Evolutionary conservation across 2,888 invertebrate genomes (phyloP).

Genomic region (Cephus nigrinus): DNA sequence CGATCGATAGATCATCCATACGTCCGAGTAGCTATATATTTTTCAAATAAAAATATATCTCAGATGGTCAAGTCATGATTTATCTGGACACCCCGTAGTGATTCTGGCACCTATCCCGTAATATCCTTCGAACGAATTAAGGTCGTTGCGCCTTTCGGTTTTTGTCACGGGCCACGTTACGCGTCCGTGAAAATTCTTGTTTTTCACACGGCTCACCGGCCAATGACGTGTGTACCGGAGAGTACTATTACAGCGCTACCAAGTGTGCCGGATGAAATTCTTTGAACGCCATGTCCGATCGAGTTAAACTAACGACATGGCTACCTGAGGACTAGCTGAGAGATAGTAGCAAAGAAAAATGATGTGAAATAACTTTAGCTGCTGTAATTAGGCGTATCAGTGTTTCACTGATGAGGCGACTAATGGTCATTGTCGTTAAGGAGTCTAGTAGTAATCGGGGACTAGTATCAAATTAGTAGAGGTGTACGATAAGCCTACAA

Average conservation of each 20-base stretch:
- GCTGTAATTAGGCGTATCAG: slow-evolving; percentile 34
- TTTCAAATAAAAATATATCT: not conserved
- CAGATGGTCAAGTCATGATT: not conserved
- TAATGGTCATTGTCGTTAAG: slow-evolving; percentile 32
- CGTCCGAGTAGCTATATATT: not conserved
- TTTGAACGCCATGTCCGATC: slow-evolving; percentile 16
- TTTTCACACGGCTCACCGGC: slow-evolving; percentile 8
- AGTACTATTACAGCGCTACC: slow-evolving; percentile 9
- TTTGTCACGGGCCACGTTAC: slow-evolving; percentile 27
- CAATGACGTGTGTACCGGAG: not conserved
- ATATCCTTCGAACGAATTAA: slow-evolving; percentile 32
- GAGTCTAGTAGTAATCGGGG: not conserved
- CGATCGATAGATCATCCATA: not conserved
- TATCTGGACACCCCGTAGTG: not conserved
- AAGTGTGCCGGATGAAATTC: slow-evolving; percentile 16
- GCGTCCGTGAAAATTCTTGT: slow-evolving; percentile 43
- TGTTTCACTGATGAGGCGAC: slow-evolving; percentile 23
- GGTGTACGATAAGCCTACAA: not conserved
- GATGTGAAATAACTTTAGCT: slow-evolving; percentile 25
- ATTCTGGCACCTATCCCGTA: not conserved
- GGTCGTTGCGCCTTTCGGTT: slow-evolving; percentile 46
- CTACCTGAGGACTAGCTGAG: slow-evolving; percentile 17
- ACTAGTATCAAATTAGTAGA: not conserved
- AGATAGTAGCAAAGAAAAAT: slow-evolving; percentile 13
- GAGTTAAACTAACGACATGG: slow-evolving; percentile 26